phyloP scores from a whole-genome alignment of 2,888 invertebrate genomes.

The Pammene aurita region DNA sequence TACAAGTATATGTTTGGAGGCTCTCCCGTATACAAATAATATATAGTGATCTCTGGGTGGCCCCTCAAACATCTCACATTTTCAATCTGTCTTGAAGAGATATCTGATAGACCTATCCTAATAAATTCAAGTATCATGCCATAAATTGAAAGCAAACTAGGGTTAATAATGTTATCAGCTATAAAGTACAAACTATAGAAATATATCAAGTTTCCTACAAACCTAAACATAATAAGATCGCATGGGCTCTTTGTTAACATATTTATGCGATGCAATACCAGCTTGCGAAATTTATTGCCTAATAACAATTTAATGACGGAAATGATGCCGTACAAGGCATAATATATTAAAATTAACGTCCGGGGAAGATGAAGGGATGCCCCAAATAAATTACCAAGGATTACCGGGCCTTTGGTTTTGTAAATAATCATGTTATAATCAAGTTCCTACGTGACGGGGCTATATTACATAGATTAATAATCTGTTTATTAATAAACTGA shows the following conservation, averaged over 20 bases:
- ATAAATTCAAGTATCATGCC: not conserved
- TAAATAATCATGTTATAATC: constrained; percentile 34
- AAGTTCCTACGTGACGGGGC: constrained; percentile 17
- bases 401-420: constrained; percentile 43
- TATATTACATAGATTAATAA: too few species aligned
- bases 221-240: constrained; percentile 38
- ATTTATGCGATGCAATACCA: constrained; percentile 49
- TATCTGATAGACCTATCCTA: not conserved
- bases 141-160: not conserved
- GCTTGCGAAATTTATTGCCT: constrained; percentile 60
- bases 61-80: not conserved
- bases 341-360: constrained; percentile 64
- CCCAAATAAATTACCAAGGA: constrained; percentile 56
- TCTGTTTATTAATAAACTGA: constrained; percentile 6
- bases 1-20: too few species aligned
- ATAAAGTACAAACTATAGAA: constrained; percentile 23
- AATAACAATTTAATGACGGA: constrained; percentile 66
- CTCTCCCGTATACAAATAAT: too few species aligned
- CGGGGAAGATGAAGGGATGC: constrained; percentile 55
- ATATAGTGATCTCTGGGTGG: too few species aligned
- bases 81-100: not conserved
- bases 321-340: constrained; percentile 52
- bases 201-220: constrained; percentile 28
- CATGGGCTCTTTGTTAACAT: constrained; percentile 43
- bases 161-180: constrained; percentile 30